Percentiles rank a stretch among this genome's conserved stretches.
phyloP scores from a whole-genome alignment of 2,888 invertebrate species.

The Phaonia tiefii region DNA sequence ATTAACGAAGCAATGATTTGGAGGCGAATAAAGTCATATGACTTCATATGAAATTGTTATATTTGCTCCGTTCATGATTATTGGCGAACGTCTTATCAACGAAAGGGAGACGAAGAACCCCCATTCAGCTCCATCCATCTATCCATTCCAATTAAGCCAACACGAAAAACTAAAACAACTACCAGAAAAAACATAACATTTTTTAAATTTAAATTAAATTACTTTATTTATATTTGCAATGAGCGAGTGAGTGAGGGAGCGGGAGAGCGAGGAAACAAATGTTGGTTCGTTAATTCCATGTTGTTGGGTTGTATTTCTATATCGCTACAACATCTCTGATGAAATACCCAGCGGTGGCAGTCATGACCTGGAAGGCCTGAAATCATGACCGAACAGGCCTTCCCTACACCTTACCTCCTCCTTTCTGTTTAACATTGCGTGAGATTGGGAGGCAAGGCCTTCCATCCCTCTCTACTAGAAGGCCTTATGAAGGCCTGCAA shows the following conservation, averaged over 20 bases:
- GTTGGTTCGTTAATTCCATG: background rate
- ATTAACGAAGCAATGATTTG: constrained; percentile 32
- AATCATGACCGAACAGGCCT: no score
- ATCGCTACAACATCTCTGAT: background rate
- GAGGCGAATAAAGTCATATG: constrained; percentile 19
- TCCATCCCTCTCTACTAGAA: no score
- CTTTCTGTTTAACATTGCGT: no score
- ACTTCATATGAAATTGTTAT: constrained; percentile 17
- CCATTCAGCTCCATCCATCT: background rate
- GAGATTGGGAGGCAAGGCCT: no score
- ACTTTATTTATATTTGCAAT: constrained; percentile 39
- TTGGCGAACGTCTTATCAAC: constrained; percentile 24
- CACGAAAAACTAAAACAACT: background rate
- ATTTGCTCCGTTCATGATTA: constrained; percentile 2
- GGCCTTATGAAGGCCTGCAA: no score
- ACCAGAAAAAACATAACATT: constrained; percentile 30
- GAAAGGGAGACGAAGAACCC: constrained; percentile 21
- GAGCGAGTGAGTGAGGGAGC: background rate
- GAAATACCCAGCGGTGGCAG: background rate
- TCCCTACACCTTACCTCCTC: no score
- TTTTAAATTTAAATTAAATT: constrained; percentile 42
- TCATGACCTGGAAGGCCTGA: no score
- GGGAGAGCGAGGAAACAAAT: background rate
- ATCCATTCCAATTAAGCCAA: constrained; percentile 37
- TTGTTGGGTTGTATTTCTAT: no score